Base-by-base conservation (phyloP, 2,113 vertebrate species). In the Morone chrysops region DNA sequence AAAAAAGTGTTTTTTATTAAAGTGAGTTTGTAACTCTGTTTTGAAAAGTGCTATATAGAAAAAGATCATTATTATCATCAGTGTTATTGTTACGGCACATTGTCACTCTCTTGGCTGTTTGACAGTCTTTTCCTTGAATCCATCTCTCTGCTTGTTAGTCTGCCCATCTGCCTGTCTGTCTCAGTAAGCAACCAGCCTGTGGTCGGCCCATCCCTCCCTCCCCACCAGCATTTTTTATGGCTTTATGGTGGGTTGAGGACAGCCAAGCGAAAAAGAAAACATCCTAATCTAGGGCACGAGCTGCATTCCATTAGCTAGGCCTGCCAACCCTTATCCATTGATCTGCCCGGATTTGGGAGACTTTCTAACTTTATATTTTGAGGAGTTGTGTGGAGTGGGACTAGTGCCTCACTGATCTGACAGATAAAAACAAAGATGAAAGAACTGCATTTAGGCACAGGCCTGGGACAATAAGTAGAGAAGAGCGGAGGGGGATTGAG, bases 391-490 rank as follows among this genome's bases (percentile, higher is more conserved):
- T 71, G 81, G 90, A 89, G 83, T 71, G 86, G 79, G 88, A 90
- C 87, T 83, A 62, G 83, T n/a, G 86, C 84, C 85, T 92, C 69
- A 77, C 89, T 91, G 93, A 94, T 93, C 92, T 91, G 90, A 92
- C 91, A 87, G 92, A 93, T 94, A 93, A 94, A 92, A 93, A 93
- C 88, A 90, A 88, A 93, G 92, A 93, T 93, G 88, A 93, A 94
- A 94, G 92, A 82, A 81, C 62, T 71, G 88, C 81, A 76, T 94
- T 92, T 92, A 92, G 89, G 89, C 91, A 90, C 75, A 87, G 88
- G 78, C 81, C 71, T 41, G 84, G 86, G 87, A 92, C 90, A 92
- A 93, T 92, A 85, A 86, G 90, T 72, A 72, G 80, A 81, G 70
- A 80, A 0, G 47, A 79, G 80, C 13, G 14, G 60, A 82, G 70